Conservation (phyloP, 2,797 vertebrate genomes). For the Moxostoma hubbsi region DNA sequence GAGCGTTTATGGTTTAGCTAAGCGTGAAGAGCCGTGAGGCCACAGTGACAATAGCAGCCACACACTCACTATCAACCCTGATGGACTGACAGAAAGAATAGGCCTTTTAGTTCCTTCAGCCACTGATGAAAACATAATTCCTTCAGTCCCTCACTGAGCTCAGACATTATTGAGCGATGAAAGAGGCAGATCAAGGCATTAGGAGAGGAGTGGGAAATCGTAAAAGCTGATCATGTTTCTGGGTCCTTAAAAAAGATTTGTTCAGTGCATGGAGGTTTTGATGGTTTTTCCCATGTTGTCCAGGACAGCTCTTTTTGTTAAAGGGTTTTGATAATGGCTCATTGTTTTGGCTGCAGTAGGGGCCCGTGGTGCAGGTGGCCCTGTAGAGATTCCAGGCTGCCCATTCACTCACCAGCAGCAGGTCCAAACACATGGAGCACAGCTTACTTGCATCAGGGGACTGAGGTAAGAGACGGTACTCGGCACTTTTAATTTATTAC, state of each 20-base stretch:
- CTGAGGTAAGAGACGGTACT: conserved; percentile 75
- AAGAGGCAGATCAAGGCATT: conserved; percentile 87
- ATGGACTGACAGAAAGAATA: conserved; percentile 50
- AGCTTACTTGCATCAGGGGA: conserved; percentile 79
- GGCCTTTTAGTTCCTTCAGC: conserved; percentile 63
- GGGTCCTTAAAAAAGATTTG: conserved; percentile 84
- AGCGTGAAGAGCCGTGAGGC: conserved; percentile 22
- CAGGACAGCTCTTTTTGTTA: conserved; percentile 73
- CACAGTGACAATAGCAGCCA: conserved; percentile 40
- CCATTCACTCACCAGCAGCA: conserved; percentile 77
- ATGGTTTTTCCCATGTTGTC: conserved; percentile 88
- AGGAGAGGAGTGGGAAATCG: conserved; percentile 83
- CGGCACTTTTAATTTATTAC: background rate
- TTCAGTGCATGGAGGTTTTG: conserved; percentile 84
- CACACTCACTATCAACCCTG: conserved; percentile 41
- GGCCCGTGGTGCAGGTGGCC: conserved; percentile 67
- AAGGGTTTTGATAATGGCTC: conserved; percentile 83
- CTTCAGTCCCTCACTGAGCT: conserved; percentile 75
- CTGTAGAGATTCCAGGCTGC: conserved; percentile 70
- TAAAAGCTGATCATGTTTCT: conserved; percentile 86
- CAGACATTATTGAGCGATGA: conserved; percentile 79
- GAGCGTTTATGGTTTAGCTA: conserved; percentile 23
- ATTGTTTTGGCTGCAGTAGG: conserved; percentile 66
- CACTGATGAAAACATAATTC: conserved; percentile 90
- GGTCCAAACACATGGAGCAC: conserved; percentile 80